Evolutionary conservation across 2,888 invertebrate genomes (phyloP).

Genomic region (Sphaerophoria taeniata): DNA sequence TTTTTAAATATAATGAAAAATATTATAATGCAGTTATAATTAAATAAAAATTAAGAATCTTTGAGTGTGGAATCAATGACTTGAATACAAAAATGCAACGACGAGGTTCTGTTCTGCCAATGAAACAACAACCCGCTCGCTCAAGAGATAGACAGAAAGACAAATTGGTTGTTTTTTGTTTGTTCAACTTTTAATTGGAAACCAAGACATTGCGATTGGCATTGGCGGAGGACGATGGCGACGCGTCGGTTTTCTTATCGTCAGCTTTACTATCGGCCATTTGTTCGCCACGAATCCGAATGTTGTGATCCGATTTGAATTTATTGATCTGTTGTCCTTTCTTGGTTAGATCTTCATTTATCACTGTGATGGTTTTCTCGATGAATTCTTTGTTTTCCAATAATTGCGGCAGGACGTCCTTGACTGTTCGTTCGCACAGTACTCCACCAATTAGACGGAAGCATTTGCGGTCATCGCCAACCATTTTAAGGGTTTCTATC

Average conservation of each 20-base stretch:
- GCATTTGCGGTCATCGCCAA: constrained; percentile 93
- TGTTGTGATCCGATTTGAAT: constrained; percentile 95
- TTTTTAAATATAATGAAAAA: constrained; percentile 40
- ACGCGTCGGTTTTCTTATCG: constrained; percentile 78
- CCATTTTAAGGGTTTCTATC: constrained; percentile 94
- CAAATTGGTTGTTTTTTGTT: background rate
- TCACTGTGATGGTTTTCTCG: constrained; percentile 89
- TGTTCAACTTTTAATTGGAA: constrained; percentile 77
- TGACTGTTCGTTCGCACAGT: constrained; percentile 95
- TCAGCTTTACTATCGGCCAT: constrained; percentile 80
- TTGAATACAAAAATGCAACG: constrained; percentile 54
- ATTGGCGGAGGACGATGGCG: constrained; percentile 75
- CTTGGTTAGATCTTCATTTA: constrained; percentile 91
- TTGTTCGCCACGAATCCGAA: constrained; percentile 90
- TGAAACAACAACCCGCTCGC: constrained; percentile 14
- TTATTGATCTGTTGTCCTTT: constrained; percentile 96
- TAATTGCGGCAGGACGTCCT: constrained; percentile 94
- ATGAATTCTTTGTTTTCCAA: constrained; percentile 91
- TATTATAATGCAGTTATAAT: constrained; percentile 31
- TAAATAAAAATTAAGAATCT: constrained; percentile 32
- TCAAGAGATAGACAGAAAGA: constrained; percentile 8
- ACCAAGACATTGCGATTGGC: constrained; percentile 85
- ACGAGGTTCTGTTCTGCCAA: constrained; percentile 15
- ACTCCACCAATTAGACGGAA: constrained; percentile 97
- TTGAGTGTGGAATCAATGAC: constrained; percentile 63